phyloP scores from a whole-genome alignment of 2,888 invertebrate species.

The Anoplius nigerrimus region DNA sequence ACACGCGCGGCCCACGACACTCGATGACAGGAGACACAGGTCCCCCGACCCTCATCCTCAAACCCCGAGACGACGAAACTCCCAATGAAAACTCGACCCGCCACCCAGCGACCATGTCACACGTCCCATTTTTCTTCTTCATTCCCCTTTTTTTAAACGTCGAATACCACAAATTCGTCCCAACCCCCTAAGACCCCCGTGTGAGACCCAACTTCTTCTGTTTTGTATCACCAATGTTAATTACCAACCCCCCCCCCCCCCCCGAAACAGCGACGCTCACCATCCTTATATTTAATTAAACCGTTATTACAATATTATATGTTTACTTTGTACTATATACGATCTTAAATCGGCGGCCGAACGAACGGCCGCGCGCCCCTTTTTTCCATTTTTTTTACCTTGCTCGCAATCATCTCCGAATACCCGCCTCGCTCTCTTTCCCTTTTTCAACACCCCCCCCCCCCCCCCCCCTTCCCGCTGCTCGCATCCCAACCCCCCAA shows the following conservation, averaged over 20 bases:
- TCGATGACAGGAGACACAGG: slow-evolving; percentile 4
- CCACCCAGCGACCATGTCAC: background rate
- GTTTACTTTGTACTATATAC: slow-evolving; percentile 75
- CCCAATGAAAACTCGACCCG: slow-evolving; percentile 16
- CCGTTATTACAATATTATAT: slow-evolving; percentile 73
- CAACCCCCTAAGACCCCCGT: slow-evolving; percentile 1
- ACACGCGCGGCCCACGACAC: background rate
- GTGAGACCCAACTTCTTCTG: too few relatives aligned
- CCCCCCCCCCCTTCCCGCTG: background rate
- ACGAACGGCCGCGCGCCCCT: slow-evolving; percentile 50
- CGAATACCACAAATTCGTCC: background rate
- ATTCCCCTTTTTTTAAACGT: slow-evolving; percentile 12
- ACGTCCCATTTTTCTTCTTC: too few relatives aligned
- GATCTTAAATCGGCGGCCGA: slow-evolving; percentile 71
- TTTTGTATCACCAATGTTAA: slow-evolving; percentile 9
- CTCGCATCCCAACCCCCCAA: too few relatives aligned
- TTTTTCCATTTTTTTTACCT: slow-evolving; percentile 21
- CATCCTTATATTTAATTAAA: slow-evolving; percentile 59
- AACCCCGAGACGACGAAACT: slow-evolving; percentile 12
- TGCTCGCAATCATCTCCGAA: background rate
- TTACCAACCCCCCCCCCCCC: too few relatives aligned
- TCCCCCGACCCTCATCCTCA: too few relatives aligned
- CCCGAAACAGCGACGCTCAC: slow-evolving; percentile 41
- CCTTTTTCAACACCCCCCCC: background rate
- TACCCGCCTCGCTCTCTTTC: background rate